Evolutionary conservation across 2,888 invertebrate species (phyloP), one percentile per base, ranked within the genome.

Genomic region (Apodemia duryi): DNA sequence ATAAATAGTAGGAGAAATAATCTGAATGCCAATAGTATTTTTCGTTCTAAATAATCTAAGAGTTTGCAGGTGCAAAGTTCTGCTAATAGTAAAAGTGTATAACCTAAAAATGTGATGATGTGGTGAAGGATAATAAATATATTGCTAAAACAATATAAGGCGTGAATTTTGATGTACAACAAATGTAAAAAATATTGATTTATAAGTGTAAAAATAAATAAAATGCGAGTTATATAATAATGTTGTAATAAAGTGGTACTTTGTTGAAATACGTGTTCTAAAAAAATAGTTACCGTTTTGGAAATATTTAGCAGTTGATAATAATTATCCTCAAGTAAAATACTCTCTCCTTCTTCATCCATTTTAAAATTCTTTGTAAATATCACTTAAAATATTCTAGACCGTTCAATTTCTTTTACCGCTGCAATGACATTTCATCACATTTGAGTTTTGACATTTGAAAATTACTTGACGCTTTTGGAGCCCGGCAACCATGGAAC

Each of bases 291-390:
- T 94, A 97, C 97, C 92, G 96, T 94, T 93, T 94, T 95, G 9
- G 97, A 93, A 69, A 98, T 93, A 91, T 98, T 98, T 65, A 98
- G 91, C 84, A 97, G 95, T 69, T 97, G 95, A 84, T 98, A 98
- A 86, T 95, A 97, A 88, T 98, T 97, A 78, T 97, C 97, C 86
- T 96, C 96, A 67, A 94, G 84, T 68, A 93, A 82, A 82, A 92
- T 93, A 76, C 94, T 94, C 73, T 95, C 95, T 62, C 93, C 93
- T 78, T 95, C 95, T 77, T 93, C 93, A 80, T 95, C 94, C 95
- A 95, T 80, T 77, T 82, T 51, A 21, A 38, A 64, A 65, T 66
- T 66, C 65, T 63, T 70, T 73, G 69, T 69, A 72, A 73, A 71
- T 70, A 69, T 72, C 5, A 46, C 69, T 70, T 72, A 73, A 72